Base-by-base conservation (phyloP, 2,113 vertebrate species). In the Dascyllus trimaculatus region DNA sequence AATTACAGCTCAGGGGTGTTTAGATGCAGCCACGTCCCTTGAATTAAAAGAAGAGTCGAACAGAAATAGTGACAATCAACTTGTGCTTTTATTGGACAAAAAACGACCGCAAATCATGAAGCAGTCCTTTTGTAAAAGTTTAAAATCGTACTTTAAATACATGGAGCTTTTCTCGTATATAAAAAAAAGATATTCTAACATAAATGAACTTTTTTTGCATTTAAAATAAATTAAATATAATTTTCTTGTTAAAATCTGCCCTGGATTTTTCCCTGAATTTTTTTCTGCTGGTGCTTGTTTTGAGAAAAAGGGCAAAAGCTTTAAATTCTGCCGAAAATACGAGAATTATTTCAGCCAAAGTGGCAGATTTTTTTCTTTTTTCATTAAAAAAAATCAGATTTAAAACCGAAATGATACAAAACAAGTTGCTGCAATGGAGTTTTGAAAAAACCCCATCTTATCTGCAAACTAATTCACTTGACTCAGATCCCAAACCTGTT, bases 1-100 rank as follows among this genome's bases (percentile, higher is more conserved):
- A 69, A 71, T 89, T 6, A 79, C 54, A 81, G 71, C 71, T 69
- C 78, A 22, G 26, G 19, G 59, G 57, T 53, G 82, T 79, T 72
- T 57, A 32, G n/a, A 68, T 43, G 48, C 14, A 18, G 49, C n/a
- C 61, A 66, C 54, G 85, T 40, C 69, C 63, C 7, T 75, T 74
- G 72, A 48, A 66, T 72, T 17, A 4, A 65, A 25, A 25, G n/a
- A n/a, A n/a, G n/a, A n/a, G n/a, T n/a, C n/a, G n/a, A n/a, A 56
- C 9, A 59, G 21, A 68, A 79, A 68, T 52, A 9, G 25, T 61
- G 11, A 60, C 22, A 22, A 53, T 45, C 52, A 67, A 15, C 26
- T 5, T 14, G 48, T 19, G 11, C 1, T 71, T 83, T 57, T 19
- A 19, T 69, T 75, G 38, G 13, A 11, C 15, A 15, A 49, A n/a